Evolutionary conservation across 1,140 invertebrate genomes (phyloP).

Genomic region (Ceratosolen solmsi): DNA sequence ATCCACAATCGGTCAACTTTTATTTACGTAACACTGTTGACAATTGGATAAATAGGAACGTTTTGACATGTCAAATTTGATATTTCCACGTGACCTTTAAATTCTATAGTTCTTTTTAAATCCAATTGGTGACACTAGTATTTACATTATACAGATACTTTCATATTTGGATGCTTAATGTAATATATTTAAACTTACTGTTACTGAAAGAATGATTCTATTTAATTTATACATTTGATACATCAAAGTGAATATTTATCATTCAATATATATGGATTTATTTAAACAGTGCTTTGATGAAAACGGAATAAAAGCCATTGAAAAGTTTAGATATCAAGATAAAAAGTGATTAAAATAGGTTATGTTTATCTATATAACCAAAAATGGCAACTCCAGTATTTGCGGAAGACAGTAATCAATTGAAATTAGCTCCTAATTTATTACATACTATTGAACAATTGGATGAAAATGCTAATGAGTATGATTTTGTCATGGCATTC

Average conservation of each 20-base stretch:
- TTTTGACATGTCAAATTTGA: slow-evolving; percentile 47
- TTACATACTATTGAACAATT: slow-evolving; percentile 49
- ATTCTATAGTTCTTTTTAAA: neutral
- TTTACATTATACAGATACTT: neutral
- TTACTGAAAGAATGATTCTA: too few relatives aligned
- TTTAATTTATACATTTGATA: too few relatives aligned
- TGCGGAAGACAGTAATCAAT: slow-evolving; percentile 59
- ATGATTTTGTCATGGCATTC: slow-evolving; percentile 61
- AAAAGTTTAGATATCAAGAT: neutral
- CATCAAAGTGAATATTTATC: neutral
- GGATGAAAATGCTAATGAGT: slow-evolving; percentile 49
- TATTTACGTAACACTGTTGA: neutral
- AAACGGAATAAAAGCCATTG: neutral
- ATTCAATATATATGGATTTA: neutral
- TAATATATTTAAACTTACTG: too few relatives aligned
- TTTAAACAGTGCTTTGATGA: too few relatives aligned
- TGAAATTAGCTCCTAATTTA: slow-evolving; percentile 53
- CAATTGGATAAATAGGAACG: neutral
- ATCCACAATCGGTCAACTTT: neutral
- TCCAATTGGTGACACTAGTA: slow-evolving; percentile 17
- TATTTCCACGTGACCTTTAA: slow-evolving; percentile 10
- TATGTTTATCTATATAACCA: slow-evolving; percentile 24
- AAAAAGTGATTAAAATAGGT: slow-evolving; percentile 13
- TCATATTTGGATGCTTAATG: too few relatives aligned
- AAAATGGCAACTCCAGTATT: slow-evolving; percentile 51